These are phyloP conservation scores for Spodoptera exigua DNA, from an alignment of 2,888 invertebrate genomes.

Conservation along the genomic window DNA sequence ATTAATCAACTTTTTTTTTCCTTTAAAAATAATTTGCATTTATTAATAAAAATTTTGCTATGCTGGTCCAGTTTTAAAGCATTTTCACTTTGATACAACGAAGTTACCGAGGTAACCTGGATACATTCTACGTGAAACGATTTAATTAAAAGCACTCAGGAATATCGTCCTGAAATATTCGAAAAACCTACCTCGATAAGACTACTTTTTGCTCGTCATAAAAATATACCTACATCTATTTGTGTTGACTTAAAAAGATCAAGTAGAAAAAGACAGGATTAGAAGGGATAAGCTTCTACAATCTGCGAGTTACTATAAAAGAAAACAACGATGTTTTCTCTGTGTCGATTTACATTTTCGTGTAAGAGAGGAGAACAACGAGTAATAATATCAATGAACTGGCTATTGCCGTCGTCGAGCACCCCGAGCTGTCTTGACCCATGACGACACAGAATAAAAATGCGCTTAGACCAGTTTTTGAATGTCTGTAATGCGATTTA, in stretches of 20 bases:
- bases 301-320: constrained; percentile 24
- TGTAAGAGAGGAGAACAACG: constrained; percentile 38
- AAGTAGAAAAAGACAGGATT: constrained; percentile 18
- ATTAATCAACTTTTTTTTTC: constrained; percentile 32
- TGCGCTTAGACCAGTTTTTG: constrained; percentile 74
- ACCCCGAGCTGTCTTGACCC: constrained; percentile 37
- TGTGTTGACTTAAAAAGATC: constrained; percentile 11
- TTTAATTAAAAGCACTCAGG: constrained; percentile 33
- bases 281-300: constrained; percentile 23
- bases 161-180: constrained; percentile 38
- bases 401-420: constrained; percentile 32
- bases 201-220: constrained; percentile 2
- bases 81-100: constrained; percentile 28
- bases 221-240: not conserved
- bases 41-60: constrained; percentile 16
- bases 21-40: constrained; percentile 23
- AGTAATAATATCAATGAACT: constrained; percentile 48
- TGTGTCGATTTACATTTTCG: constrained; percentile 33
- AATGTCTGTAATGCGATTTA: constrained; percentile 77
- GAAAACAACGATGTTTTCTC: constrained; percentile 39
- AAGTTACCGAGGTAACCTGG: constrained; percentile 22
- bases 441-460: constrained; percentile 58
- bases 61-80: constrained; percentile 21
- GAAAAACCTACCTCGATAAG: constrained; percentile 15
- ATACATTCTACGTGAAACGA: constrained; percentile 21